Evolutionary conservation across 2,797 vertebrate species (phyloP).

Genomic region (Cuniculus paca): DNA sequence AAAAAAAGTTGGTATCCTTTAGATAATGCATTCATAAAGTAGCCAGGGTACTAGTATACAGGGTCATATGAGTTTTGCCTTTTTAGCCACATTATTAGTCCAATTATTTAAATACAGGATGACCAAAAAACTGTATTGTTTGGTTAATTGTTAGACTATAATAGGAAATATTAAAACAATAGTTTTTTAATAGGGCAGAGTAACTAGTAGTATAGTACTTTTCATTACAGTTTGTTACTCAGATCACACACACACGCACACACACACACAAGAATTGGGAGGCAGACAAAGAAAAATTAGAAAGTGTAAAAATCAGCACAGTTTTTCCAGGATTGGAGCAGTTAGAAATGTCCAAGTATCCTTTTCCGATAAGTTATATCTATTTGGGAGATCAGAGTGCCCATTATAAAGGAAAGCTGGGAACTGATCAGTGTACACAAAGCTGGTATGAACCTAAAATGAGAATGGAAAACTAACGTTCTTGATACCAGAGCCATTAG

Average conservation of each 20-base stretch:
- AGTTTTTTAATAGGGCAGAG: background rate
- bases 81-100: background rate
- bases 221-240: background rate
- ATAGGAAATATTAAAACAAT: background rate
- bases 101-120: background rate
- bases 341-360: background rate
- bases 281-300: background rate
- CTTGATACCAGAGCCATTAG: background rate
- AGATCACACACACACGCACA: background rate
- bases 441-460: background rate
- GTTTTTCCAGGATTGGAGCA: background rate
- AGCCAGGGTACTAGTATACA: background rate
- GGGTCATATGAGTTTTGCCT: background rate
- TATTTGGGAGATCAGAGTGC: background rate
- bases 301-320: background rate
- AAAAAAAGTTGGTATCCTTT: background rate
- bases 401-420: background rate
- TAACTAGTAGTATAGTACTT: background rate
- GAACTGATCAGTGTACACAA: background rate
- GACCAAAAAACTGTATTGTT: background rate
- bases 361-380: background rate
- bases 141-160: background rate
- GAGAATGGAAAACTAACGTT: background rate
- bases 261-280: background rate
- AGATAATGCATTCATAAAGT: rapidly evolving